Evolutionary conservation across 2,797 vertebrate species (phyloP), one percentile per base, ranked within the genome.

Genomic region (Brachyalestes nurse): DNA sequence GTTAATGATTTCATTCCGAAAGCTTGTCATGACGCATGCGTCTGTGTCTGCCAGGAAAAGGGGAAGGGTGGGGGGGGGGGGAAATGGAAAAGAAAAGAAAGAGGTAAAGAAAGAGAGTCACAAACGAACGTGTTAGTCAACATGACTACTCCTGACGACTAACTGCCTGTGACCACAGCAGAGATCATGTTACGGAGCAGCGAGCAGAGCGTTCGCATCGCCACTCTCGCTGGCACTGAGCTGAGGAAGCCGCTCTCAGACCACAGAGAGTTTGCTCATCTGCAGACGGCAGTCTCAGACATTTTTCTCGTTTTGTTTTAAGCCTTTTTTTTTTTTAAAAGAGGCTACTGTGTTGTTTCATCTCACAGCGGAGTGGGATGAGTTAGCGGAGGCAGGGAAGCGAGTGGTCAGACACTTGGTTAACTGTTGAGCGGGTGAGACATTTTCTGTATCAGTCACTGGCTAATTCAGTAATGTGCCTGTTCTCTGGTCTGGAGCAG

Each of bases 1-100:
- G 92, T 90, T 93, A 91, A 92, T 93, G 91, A 93, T 94, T 94
- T 93, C 90, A 92, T 93, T 93, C 92, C 89, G 88, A 91, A 90
- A 89, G 87, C 81, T 87, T 89, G 90, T 92, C 89, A 88, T 91
- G 88, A 91, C 92, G 89, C 89, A 88, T 88, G 88, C 77, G 86
- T 88, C 85, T 72, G 82, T 69, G 79, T 47, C 72, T 85, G 88
- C 83, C 84, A 89, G 87, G 77, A 81, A 87, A 83, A 81, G 85
- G 87, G 87, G 78, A 80, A 83, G 79, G 70, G 60, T 79, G 60
- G 81, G 58, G 75, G 72, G 75, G 75, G 85, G 73, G 28, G 28
- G 6, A 16, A 64, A 64, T 17, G 14, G 28, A 28, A 72, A 82
- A 82, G 60, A 80, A 74, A 84, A 83, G 84, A 67, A 77, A 76